phyloP scores from a whole-genome alignment of 2,888 invertebrate species.

The Deilephila elpenor region DNA sequence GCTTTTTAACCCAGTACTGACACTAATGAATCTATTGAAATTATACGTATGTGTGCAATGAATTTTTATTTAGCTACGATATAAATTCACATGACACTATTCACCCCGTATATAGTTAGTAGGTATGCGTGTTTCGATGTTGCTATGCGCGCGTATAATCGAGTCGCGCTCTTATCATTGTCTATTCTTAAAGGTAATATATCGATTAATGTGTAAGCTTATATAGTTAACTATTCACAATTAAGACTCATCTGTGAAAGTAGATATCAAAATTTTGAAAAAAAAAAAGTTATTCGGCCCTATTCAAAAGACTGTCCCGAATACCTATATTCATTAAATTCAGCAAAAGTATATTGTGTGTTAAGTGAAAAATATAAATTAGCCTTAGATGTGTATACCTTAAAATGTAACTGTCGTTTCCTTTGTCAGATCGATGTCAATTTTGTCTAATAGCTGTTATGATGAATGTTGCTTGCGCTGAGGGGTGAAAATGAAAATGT shows the following conservation, averaged over 20 bases:
- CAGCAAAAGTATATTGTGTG: conserved; percentile 69
- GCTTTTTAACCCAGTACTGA: not conserved
- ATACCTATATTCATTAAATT: conserved; percentile 77
- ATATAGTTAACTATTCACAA: conserved; percentile 58
- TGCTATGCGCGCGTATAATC: conserved; percentile 22
- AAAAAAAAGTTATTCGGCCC: conserved; percentile 84
- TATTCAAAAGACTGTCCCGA: conserved; percentile 88
- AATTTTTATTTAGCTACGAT: not conserved
- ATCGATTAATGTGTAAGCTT: conserved; percentile 66
- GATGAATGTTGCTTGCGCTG: conserved; percentile 62
- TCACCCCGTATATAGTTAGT: conserved; percentile 28
- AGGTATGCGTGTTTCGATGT: conserved; percentile 11
- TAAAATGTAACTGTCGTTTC: conserved; percentile 60
- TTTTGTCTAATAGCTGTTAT: conserved; percentile 57
- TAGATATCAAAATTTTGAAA: conserved; percentile 79
- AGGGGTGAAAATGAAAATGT: conserved; percentile 35
- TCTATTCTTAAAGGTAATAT: conserved; percentile 41
- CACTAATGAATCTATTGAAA: not conserved
- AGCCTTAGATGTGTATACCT: conserved; percentile 68
- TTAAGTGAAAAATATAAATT: conserved; percentile 66
- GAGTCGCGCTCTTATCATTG: conserved; percentile 38
- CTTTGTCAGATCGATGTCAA: conserved; percentile 71
- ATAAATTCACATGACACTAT: conserved; percentile 17
- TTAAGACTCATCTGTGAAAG: conserved; percentile 76
- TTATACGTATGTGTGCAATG: not conserved